These are phyloP conservation scores for Phaenicophaeus curvirostris DNA, from an alignment of 2,797 vertebrate genomes.

Conservation along the genomic window DNA sequence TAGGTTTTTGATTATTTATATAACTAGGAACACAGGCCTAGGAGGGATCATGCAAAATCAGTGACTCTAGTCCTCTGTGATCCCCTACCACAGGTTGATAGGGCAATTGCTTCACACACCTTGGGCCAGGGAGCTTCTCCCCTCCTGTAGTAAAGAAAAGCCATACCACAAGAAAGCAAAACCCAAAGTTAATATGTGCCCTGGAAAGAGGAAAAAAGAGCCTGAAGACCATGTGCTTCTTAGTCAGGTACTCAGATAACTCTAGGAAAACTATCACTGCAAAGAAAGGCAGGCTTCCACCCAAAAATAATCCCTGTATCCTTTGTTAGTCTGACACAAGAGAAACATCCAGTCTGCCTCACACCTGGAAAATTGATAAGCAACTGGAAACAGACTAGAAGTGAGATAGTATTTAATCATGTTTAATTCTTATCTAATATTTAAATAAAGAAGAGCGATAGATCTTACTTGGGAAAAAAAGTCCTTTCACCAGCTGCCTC, in stretches of 20 bases:
- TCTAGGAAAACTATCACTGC: not conserved
- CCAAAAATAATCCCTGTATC: not conserved
- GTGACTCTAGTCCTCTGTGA: not conserved
- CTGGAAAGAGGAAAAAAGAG: not conserved
- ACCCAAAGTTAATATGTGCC: not conserved
- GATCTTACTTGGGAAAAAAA: not conserved
- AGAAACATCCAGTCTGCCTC: not conserved
- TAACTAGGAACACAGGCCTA: not conserved
- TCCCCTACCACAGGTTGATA: not conserved
- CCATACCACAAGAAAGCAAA: not conserved
- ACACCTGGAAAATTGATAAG: not conserved
- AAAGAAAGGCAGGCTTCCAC: not conserved
- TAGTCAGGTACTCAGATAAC: not conserved
- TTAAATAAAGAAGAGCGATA: not conserved
- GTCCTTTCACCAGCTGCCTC: not conserved
- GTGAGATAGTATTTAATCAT: not conserved
- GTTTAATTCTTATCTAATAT: not conserved
- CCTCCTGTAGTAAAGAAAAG: not conserved
- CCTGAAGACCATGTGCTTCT: not conserved
- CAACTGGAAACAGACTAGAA: not conserved
- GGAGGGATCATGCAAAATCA: not conserved
- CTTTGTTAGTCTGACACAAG: not conserved
- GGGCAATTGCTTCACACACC: fast-evolving
- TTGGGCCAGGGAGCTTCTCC: not conserved
- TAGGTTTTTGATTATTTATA: not conserved